Conservation (phyloP, 2,113 vertebrate species). For the Acanthisitta chloris region DNA sequence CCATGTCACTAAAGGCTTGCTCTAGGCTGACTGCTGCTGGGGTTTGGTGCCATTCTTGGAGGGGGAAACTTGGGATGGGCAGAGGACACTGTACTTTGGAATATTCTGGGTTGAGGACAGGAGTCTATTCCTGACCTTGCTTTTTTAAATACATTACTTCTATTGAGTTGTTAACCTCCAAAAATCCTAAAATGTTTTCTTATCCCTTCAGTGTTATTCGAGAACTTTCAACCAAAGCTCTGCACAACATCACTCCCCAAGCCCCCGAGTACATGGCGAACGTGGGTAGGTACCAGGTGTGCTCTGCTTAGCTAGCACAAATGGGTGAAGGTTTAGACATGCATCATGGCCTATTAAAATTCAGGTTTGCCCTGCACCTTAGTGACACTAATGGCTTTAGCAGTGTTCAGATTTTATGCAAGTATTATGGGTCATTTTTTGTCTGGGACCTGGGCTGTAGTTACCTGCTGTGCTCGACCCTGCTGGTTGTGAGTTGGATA, state of each 20-base stretch:
- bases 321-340: not conserved
- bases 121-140: not conserved
- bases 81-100: not conserved
- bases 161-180: not conserved
- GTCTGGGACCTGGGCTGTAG: not conserved
- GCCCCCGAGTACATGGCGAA: conserved; percentile 83
- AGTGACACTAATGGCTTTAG: not conserved
- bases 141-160: not conserved
- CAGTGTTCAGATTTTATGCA: not conserved
- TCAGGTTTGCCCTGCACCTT: not conserved
- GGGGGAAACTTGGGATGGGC: not conserved
- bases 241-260: conserved; percentile 85
- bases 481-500: not conserved
- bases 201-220: conserved; percentile 79
- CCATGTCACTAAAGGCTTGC: not conserved
- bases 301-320: not conserved
- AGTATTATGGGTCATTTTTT: not conserved
- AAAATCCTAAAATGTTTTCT: not conserved
- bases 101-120: not conserved
- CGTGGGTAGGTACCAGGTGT: conserved; percentile 75
- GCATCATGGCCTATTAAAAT: not conserved
- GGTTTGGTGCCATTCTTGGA: not conserved
- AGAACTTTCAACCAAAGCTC: conserved; percentile 85
- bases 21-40: not conserved
- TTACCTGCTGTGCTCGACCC: not conserved